Evolutionary conservation across 2,888 invertebrate species (phyloP).

Genomic region (Spisula subtruncata): DNA sequence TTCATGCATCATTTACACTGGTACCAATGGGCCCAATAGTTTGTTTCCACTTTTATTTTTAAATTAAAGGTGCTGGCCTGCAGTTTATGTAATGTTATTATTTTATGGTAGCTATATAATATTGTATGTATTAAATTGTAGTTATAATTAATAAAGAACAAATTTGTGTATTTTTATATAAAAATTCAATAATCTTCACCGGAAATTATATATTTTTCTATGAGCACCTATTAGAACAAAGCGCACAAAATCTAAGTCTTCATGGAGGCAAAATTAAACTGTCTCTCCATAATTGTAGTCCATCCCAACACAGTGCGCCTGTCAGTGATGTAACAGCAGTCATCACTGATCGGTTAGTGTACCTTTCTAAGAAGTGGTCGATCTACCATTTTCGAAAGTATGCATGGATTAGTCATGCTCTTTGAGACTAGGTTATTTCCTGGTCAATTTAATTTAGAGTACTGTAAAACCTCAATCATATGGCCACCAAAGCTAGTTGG

Average conservation of each 20-base stretch:
- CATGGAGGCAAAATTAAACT: neutral
- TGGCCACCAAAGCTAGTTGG: no score
- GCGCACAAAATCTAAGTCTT: neutral
- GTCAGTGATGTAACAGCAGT: neutral
- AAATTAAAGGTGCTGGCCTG: no score
- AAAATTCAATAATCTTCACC: neutral
- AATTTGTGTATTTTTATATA: slow-evolving; percentile 8
- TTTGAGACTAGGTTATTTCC: no score
- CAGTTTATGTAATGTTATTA: neutral
- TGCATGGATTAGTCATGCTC: neutral
- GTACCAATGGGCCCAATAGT: no score
- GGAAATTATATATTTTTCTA: neutral
- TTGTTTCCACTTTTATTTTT: no score
- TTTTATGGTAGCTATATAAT: neutral
- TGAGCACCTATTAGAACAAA: neutral
- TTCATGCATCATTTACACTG: no score
- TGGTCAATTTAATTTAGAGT: no score
- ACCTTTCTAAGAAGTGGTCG: neutral
- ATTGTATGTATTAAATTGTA: neutral
- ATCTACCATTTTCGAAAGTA: neutral
- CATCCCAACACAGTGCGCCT: neutral
- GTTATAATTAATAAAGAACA: neutral
- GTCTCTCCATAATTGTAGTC: neutral
- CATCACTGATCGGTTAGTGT: neutral
- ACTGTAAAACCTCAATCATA: no score